Conservation (phyloP, 2,797 vertebrate species). For the Ambastaia sidthimunki region DNA sequence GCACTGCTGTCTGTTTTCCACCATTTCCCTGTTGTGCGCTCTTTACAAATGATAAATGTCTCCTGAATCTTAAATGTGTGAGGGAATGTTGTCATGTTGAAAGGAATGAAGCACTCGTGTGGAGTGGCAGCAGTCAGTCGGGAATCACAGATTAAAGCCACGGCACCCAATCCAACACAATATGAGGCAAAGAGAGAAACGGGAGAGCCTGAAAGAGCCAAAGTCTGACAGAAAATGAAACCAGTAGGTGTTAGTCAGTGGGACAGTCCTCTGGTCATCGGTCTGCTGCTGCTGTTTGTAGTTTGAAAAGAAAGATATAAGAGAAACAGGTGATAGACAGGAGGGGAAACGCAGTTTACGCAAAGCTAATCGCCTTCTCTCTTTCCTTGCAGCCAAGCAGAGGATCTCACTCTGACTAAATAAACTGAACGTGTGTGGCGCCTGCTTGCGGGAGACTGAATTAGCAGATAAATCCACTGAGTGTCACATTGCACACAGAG, state of each 20-base stretch:
- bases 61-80: background rate
- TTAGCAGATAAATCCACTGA: slow-evolving; percentile 22
- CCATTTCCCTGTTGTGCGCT: background rate
- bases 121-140: slow-evolving; percentile 11
- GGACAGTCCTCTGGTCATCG: slow-evolving; percentile 35
- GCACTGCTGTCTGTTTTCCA: background rate
- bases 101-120: background rate
- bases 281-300: slow-evolving; percentile 2
- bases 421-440: slow-evolving; percentile 32
- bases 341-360: slow-evolving; percentile 1
- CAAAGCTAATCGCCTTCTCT: slow-evolving; percentile 10
- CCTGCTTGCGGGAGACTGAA: slow-evolving; percentile 18
- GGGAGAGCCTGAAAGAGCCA: slow-evolving; percentile 35
- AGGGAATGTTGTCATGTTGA: background rate
- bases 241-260: slow-evolving; percentile 44
- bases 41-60: background rate
- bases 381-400: slow-evolving; percentile 10
- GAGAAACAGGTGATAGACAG: slow-evolving; percentile 17
- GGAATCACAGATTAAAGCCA: slow-evolving; percentile 6
- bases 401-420: slow-evolving; percentile 23
- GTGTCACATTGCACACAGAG: slow-evolving; percentile 20
- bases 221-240: slow-evolving; percentile 33
- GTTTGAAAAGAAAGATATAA: slow-evolving; percentile 30
- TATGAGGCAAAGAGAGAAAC: slow-evolving; percentile 13
- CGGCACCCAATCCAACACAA: slow-evolving; percentile 21